Evolutionary conservation across 2,888 invertebrate genomes (phyloP), one percentile per base, ranked within the genome.

Genomic region (Podotricha telesiphe): DNA sequence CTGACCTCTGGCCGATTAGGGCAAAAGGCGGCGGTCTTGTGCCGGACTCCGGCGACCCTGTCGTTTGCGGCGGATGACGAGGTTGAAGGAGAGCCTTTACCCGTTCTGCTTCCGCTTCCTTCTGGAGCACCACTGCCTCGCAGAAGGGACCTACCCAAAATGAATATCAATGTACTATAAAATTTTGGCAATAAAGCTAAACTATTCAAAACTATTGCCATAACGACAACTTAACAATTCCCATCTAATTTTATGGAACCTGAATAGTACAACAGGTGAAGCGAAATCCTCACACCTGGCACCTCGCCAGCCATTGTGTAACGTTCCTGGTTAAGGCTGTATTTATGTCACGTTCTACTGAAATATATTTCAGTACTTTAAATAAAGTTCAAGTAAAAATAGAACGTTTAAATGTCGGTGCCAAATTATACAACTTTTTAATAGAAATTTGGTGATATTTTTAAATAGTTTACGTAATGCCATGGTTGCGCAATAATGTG

Each of bases 311-410:
- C 45, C 64, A 47, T 74, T 74, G 68, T 70, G 70, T 70, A 72
- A 73, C 70, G 68, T 73, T 72, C 69, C 71, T 65, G 74, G 72
- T 72, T 69, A 68, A 71, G 71, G 73, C 68, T 72, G 69, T 68
- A 65, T 53, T 55, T 50, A 50, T 45, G 19, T 53, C 65, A 50
- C 56, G 59, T 69, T 53, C 50, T 42, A 48, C 67, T 70, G 58
- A 37, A 65, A 63, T 68, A 63, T 48, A 62, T 62, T 62, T 62
- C 28, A 47, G 48, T 48, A n/a, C 48, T 37, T 62, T 48, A 62
- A 62, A 62, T 50, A 62, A 62, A 48, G 34, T 48, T 48, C 48
- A 48, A 19, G 48, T 34, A 37, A 15, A 62, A 34, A 48, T 62
- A 62, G 37, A 37, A 62, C 47, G 61, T 28, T 34, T 15, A 17